These are phyloP conservation scores for Dinothrombium tinctorium DNA, from an alignment of 1,140 invertebrate species.

Conservation along the genomic window DNA sequence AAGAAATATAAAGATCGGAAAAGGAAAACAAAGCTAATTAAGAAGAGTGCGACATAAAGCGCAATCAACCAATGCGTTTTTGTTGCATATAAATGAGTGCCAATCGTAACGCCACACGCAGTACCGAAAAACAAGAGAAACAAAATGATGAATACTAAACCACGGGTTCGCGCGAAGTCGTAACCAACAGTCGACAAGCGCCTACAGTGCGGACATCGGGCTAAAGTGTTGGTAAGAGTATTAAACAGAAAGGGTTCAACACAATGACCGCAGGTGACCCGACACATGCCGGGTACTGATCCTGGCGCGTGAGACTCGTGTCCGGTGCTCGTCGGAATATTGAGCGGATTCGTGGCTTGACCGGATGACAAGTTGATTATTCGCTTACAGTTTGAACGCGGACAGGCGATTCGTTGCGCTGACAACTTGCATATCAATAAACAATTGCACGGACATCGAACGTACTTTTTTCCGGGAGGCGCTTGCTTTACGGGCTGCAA, in stretches of 20 bases:
- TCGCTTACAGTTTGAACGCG: conserved; percentile 52
- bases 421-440: conserved; percentile 88
- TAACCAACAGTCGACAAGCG: conserved; percentile 64
- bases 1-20: conserved; percentile 61
- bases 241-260: conserved; percentile 84
- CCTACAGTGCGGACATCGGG: conserved; percentile 82
- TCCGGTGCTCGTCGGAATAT: too few species aligned
- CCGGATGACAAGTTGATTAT: conserved; percentile 83
- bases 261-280: conserved; percentile 81
- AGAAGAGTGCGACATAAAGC: conserved; percentile 58
- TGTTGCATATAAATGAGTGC: conserved; percentile 27
- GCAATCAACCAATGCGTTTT: conserved; percentile 35
- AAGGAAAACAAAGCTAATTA: conserved; percentile 42
- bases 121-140: conserved; percentile 41
- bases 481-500: conserved; percentile 78
- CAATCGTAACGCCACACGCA: conserved; percentile 53
- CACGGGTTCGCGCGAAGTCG: conserved; percentile 49
- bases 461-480: conserved; percentile 95
- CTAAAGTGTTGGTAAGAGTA: conserved; percentile 68
- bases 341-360: too few species aligned
- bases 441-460: conserved; percentile 97
- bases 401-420: conserved; percentile 87
- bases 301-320: neutral
- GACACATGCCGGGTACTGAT: conserved; percentile 70
- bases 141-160: conserved; percentile 50